These are phyloP conservation scores for Maccullochella peelii DNA, from an alignment of 2,113 vertebrate species.

Conservation along the genomic window DNA sequence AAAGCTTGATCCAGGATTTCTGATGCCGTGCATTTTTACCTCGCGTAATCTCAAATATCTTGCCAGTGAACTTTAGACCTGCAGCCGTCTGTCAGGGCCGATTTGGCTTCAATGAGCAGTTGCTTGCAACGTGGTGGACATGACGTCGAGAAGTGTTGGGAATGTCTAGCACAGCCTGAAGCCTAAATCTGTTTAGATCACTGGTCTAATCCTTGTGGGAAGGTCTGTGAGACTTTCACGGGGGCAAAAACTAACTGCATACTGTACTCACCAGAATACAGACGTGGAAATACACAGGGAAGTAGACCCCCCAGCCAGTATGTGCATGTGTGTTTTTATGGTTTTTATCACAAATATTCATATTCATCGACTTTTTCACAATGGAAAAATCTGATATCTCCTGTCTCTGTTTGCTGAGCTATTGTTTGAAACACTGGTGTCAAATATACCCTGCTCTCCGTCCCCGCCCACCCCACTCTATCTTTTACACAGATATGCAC, in stretches of 20 bases:
- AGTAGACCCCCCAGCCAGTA: no score
- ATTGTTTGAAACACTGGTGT: constrained; percentile 10
- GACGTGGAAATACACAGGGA: neutral
- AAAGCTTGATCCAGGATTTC: constrained; percentile 8
- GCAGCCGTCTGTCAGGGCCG: constrained; percentile 15
- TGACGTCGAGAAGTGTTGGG: constrained; percentile 37
- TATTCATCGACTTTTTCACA: neutral
- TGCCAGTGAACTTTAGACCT: constrained; percentile 36
- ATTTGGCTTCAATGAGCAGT: constrained; percentile 28
- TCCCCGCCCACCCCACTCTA: neutral
- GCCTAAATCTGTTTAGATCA: constrained; percentile 34
- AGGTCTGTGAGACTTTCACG: constrained; percentile 36
- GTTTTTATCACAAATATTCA: neutral
- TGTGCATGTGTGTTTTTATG: neutral
- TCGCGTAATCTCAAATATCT: constrained; percentile 29
- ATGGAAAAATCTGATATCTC: neutral
- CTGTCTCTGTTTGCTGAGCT: neutral
- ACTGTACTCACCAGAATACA: constrained; percentile 7
- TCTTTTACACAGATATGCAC: neutral
- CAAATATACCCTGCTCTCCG: neutral
- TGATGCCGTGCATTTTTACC: constrained; percentile 30
- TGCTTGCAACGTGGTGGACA: constrained; percentile 17
- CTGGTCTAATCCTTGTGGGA: constrained; percentile 69
- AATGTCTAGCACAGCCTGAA: constrained; percentile 38
- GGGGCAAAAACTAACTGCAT: neutral